Conservation (phyloP, 1,140 invertebrate genomes). For the Eumeta japonica region DNA sequence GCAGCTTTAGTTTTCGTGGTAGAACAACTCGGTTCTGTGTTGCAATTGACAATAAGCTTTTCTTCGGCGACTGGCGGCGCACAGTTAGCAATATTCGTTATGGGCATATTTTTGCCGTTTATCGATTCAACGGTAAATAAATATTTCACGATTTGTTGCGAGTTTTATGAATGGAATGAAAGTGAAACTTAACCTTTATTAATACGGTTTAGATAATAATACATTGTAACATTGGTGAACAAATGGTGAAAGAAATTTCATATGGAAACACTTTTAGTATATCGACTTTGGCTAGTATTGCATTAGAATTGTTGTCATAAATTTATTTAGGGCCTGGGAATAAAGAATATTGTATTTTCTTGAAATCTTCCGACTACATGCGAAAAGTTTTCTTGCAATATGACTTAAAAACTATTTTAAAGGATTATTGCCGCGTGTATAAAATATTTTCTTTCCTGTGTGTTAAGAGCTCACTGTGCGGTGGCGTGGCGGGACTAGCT, state of each 20-base stretch:
- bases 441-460: conserved; percentile 33
- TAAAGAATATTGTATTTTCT: conserved; percentile 7
- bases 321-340: no score
- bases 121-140: conserved; percentile 66
- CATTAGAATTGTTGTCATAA: not conserved
- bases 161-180: no score
- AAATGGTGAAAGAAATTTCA: not conserved
- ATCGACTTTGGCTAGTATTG: no score
- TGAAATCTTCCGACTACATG: not conserved
- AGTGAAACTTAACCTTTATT: no score
- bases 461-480: conserved; percentile 82
- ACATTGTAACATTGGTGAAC: not conserved
- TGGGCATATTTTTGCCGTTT: conserved; percentile 80
- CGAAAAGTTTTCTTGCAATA: conserved; percentile 8
- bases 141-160: no score
- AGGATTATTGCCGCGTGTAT: not conserved
- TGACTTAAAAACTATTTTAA: conserved; percentile 8
- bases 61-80: conserved; percentile 72
- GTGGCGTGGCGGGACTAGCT: conserved; percentile 69
- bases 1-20: conserved; percentile 39
- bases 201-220: no score
- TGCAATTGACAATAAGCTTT: conserved; percentile 65
- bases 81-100: conserved; percentile 74
- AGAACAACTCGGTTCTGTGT: conserved; percentile 40
- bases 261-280: not conserved